Evolutionary conservation across 2,113 vertebrate genomes (phyloP), one percentile per base, ranked within the genome.

Genomic region (Malurus elegans): DNA sequence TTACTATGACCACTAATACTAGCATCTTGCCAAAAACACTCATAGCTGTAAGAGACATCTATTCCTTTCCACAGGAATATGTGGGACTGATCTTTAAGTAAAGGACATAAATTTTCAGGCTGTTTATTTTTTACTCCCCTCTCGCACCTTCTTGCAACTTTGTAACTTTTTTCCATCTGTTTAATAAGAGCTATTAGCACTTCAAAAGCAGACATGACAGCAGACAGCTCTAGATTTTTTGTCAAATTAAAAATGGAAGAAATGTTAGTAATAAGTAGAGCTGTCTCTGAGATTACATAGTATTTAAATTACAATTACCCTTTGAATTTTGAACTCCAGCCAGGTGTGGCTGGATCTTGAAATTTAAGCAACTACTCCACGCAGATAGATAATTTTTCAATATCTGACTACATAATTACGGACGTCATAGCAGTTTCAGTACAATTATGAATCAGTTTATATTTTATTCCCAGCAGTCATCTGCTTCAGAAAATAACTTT

Each of bases 331-430:
- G 87, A 93, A 88, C 14, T 9, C 36, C 44, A 54, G 81, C n/a
- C 78, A 94, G 62, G 32, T 87, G 53, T 84, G 48, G 17, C 44
- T 94, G 50, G 28, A 79, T 81, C 40, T 80, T 91, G 31, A 86
- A 79, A 85, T 84, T 57, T 60, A 87, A 87, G 44, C n/a, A 89
- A 64, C 32, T 57, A 16, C 25, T 65, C 13, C 51, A 38, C 44
- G 42, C 6, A 56, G 65, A 53, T 13, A 83, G 48, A 12, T 66
- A 86, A 71, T 79, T 95, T 92, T 93, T 92, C 65, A 91, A 5
- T 75, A 85, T 48, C 83, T 96, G 87, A 92, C 86, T 91, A 65
- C 47, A 72, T 95, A 96, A 96, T 95, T 95, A 96, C 10, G 56
- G 50, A 87, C 36, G 69, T 89, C 18, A 48, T 17, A 79, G 80